Conservation (phyloP, 1,140 invertebrate species). For the Penaeus japonicus region DNA sequence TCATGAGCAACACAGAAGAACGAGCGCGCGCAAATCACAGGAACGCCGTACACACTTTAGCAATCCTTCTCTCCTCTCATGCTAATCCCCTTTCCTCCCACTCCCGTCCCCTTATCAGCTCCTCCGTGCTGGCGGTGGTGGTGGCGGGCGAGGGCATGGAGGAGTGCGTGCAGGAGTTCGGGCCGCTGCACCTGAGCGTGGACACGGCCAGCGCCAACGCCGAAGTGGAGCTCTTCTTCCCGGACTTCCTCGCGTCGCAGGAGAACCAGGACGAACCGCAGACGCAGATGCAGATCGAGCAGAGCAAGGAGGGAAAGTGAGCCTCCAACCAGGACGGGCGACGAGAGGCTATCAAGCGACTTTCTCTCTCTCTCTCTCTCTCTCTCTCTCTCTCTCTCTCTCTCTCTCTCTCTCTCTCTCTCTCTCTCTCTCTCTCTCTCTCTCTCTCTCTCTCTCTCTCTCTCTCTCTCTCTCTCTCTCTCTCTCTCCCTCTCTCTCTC, state of each 20-base stretch:
- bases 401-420: no score
- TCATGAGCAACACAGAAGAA: no score
- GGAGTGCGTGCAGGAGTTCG: slow-evolving; percentile 30
- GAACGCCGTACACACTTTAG: no score
- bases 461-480: no score
- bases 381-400: no score
- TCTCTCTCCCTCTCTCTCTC: no score
- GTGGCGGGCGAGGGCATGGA: slow-evolving; percentile 39
- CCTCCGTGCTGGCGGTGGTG: slow-evolving; percentile 48
- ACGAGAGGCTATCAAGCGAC: not conserved
- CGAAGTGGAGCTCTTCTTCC: slow-evolving; percentile 54
- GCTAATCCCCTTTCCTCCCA: not conserved
- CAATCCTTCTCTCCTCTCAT: not conserved
- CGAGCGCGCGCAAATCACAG: slow-evolving; percentile 28
- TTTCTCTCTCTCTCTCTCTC: no score
- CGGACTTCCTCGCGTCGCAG: slow-evolving; percentile 36
- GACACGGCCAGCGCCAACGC: slow-evolving; percentile 25
- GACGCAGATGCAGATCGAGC: slow-evolving; percentile 57
- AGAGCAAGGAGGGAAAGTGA: slow-evolving; percentile 48
- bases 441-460: no score
- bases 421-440: no score
- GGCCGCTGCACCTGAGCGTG: slow-evolving; percentile 37
- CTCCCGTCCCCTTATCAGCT: slow-evolving; percentile 20
- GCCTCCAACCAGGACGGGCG: not conserved
- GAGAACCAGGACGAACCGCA: slow-evolving; percentile 50